Evolutionary conservation across 1,140 invertebrate species (phyloP), one percentile per base, ranked within the genome.

Genomic region (Archivesica marissinica): DNA sequence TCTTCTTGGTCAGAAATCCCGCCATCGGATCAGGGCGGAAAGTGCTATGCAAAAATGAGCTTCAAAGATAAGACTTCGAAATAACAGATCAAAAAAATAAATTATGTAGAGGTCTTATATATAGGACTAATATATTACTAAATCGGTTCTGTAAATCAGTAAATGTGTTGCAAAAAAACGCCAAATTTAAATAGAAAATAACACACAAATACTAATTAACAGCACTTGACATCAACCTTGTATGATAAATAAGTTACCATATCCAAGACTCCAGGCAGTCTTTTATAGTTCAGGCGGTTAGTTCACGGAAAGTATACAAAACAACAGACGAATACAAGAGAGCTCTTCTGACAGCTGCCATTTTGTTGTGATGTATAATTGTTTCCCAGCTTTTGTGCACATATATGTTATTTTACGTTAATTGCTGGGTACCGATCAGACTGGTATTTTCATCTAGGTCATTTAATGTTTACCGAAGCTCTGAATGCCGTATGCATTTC

Each of bases 241-340:
- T 47, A 52, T 50, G 41, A 33, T 28, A 72, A 20, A 47, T 30
- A 15, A 72, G 0, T 50, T 47, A 72, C 68, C 68, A 72, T 72
- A 47, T 72, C 33, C n/a, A 30, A 47, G 41, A 50, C 39, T 30
- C 59, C 7, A 52, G 9, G 15, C 13, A 52, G 52, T 77, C 54
- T 25, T 38, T 39, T 3, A 61, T 20, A 25, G 28, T 25, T 72
- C 47, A 81, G 35, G 72, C 35, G 66, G 39, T 41, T 81, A 81
- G 79, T 81, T 81, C 79, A 72, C 79, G 64, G 79, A 81, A 81
- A n/a, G 79, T 81, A 81, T 81, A 81, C 64, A 72, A 72, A 81
- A 81, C 72, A 81, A 81, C 79, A 7, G 66, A 72, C 23, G 61
- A 50, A 72, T 44, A 72, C 0, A 81, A 3, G 0, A 81, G 23